Conservation (phyloP, 2,797 vertebrate species). For the Capromys pilorides region DNA sequence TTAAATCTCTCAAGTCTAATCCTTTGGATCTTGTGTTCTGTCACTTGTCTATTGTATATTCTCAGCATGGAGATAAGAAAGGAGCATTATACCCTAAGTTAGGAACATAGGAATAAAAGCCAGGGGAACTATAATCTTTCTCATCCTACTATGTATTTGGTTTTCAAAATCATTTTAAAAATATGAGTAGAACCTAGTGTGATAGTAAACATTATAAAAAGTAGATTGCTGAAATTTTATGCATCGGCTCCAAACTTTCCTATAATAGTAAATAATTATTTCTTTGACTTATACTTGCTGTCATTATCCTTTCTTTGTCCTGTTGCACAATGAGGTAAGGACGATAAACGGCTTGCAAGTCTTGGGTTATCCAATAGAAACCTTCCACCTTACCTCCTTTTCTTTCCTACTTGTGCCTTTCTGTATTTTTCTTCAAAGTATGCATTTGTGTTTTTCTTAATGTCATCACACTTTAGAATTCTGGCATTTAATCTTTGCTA, state of each 20-base stretch:
- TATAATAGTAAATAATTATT: constrained; percentile 5
- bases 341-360: not conserved
- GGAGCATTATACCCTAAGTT: not conserved
- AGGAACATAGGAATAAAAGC: not conserved
- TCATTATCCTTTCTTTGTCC: constrained; percentile 39
- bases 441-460: constrained; percentile 40
- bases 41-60: not conserved
- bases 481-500: constrained; percentile 13
- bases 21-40: constrained; percentile 5
- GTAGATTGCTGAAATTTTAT: not conserved
- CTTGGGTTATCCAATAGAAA: not conserved
- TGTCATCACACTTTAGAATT: constrained; percentile 23
- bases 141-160: not conserved
- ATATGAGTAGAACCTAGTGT: not conserved
- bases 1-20: constrained; percentile 50
- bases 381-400: constrained; percentile 1
- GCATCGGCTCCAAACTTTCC: constrained; percentile 11
- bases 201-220: constrained; percentile 24
- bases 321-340: not conserved
- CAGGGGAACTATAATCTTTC: not conserved
- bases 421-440: constrained; percentile 38
- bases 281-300: constrained; percentile 26
- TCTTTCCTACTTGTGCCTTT: not conserved
- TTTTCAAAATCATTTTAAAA: constrained; percentile 29
- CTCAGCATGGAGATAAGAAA: constrained; percentile 52